These are phyloP conservation scores for Boulengeromyrus knoepffleri DNA, from an alignment of 2,113 vertebrate genomes.

Conservation along the genomic window DNA sequence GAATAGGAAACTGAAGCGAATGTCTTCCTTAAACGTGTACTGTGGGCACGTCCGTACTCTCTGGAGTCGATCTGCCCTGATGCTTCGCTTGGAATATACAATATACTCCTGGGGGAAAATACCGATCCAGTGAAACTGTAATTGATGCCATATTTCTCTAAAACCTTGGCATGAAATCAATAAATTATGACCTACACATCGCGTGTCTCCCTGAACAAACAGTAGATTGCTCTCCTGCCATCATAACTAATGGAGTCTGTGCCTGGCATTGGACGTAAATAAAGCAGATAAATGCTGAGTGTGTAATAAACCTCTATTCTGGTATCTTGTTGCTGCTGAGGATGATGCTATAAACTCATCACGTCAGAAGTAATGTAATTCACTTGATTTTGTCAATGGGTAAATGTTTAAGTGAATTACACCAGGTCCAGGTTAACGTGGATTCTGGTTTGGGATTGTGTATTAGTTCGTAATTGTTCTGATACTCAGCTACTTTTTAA, in stretches of 20 bases:
- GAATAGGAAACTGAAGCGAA: not conserved
- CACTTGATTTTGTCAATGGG: not conserved
- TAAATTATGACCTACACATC: not conserved
- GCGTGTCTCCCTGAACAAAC: not conserved
- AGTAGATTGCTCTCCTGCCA: not conserved
- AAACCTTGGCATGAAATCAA: constrained; percentile 6
- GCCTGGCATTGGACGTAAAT: not conserved
- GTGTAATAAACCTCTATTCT: not conserved
- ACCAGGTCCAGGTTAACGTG: not conserved
- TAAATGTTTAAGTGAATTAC: not conserved
- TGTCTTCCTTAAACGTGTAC: not conserved
- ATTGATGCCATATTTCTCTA: not conserved
- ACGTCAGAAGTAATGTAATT: not conserved
- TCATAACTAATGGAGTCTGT: constrained; percentile 1
- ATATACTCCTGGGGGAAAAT: not conserved
- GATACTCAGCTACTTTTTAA: not conserved
- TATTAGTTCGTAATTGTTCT: not conserved
- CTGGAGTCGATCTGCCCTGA: not conserved
- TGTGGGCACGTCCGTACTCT: not conserved
- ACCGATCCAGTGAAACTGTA: constrained; percentile 6
- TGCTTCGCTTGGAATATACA: constrained; percentile 2
- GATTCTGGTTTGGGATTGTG: not conserved
- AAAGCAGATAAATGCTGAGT: not conserved
- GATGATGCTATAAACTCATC: not conserved
- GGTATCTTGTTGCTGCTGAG: not conserved